These are phyloP conservation scores for Aquatica leii DNA, from an alignment of 2,888 invertebrate genomes.

Conservation along the genomic window DNA sequence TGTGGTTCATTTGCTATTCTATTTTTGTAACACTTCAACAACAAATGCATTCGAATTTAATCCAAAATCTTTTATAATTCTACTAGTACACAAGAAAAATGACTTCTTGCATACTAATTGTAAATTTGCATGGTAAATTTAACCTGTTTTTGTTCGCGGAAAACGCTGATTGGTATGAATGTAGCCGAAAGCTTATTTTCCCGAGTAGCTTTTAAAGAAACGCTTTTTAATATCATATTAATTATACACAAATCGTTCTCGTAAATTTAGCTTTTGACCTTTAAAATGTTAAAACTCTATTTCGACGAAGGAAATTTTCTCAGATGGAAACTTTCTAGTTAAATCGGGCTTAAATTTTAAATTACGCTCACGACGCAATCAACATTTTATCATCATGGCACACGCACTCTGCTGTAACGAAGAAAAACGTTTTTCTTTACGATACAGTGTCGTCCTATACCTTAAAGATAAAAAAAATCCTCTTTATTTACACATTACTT, in stretches of 20 bases:
- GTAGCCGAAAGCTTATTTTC: not conserved
- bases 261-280: too few relatives aligned
- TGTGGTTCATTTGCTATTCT: not conserved
- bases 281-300: not conserved
- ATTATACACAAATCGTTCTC: too few relatives aligned
- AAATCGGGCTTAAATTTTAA: constrained; percentile 3
- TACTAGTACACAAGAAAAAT: not conserved
- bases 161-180: too few relatives aligned
- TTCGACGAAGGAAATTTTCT: not conserved
- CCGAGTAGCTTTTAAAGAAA: too few relatives aligned
- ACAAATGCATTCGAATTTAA: too few relatives aligned
- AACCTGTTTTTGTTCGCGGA: constrained; percentile 3
- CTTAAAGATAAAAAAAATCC: too few relatives aligned
- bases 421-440: too few relatives aligned
- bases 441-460: too few relatives aligned
- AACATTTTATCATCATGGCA: not conserved
- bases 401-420: too few relatives aligned
- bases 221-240: too few relatives aligned
- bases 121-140: constrained; percentile 3
- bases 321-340: constrained; percentile 3
- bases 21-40: not conserved
- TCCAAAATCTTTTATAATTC: too few relatives aligned
- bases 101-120: not conserved
- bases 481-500: too few relatives aligned
- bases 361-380: constrained; percentile 1